Base-by-base conservation (phyloP, 2,113 vertebrate genomes). In the Pipra filicauda region DNA sequence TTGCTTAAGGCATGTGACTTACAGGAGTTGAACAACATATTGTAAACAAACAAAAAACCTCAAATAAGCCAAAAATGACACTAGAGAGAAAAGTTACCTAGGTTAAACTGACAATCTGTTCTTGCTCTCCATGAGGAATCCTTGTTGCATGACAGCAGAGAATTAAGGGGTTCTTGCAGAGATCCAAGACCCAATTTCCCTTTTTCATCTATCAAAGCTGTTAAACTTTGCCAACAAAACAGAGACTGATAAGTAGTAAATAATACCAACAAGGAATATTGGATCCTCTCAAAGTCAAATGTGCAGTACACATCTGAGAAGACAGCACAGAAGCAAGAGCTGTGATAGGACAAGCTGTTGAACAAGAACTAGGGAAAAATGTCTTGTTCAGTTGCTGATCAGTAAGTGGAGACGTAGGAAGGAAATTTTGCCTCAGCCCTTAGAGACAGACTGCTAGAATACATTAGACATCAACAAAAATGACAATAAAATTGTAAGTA, bases 11-110 rank as follows among this genome's bases (percentile, higher is more conserved):
- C 72, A 51, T 48, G 77, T 83, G 85, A 90, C 31, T 92, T 86
- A 11, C 23, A 1, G 0, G 64, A 81, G 52, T 28, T 74, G 86
- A 92, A 91, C 55, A 84, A 65, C 76, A 76, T 19, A 31, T 1
- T 69, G 83, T 86, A 95, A 96, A 85, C 75, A 96, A 97, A 94
- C 76, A 75, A 51, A 87, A 72, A 16, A 5, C 17, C 23, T 66
- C 37, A 70, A 43, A 72, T 54, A 72, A 91, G 71, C 48, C 41
- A 61, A 85, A 92, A 91, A 3, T 12, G 87, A 49, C 4, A n/a
- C 12, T 21, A 39, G 58, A 72, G 26, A 46, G 54, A 37, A 71
- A 76, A 71, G 23, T 52, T 75, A 91, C 69, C 79, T 65, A 35
- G n/a, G 72, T 79, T 89, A 91, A 96, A 76, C 14, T 44, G 35